Conservation (phyloP, 2,113 vertebrate species). For the Telmatochromis brichardi region DNA sequence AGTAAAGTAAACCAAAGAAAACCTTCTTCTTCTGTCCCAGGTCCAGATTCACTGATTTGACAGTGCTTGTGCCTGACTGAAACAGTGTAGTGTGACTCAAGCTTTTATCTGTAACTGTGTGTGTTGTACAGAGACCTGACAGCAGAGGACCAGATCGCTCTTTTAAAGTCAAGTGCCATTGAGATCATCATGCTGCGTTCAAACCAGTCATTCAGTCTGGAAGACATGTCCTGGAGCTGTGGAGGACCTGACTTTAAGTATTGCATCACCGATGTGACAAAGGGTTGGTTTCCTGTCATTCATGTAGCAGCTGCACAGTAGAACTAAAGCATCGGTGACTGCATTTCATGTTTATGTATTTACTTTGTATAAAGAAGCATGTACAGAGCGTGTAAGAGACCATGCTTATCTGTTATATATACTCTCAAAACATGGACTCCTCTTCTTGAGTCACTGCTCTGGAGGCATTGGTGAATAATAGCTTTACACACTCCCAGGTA, state of each 20-base stretch:
- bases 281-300: constrained; percentile 68
- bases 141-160: constrained; percentile 91
- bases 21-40: background rate
- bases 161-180: constrained; percentile 94
- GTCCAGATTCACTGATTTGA: background rate
- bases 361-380: background rate
- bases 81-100: background rate
- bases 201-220: constrained; percentile 90
- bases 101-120: background rate
- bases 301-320: background rate
- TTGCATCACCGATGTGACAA: constrained; percentile 81
- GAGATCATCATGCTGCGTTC: constrained; percentile 98
- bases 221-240: constrained; percentile 96
- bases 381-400: background rate
- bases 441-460: background rate
- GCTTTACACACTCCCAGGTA: background rate
- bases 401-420: background rate
- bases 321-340: background rate
- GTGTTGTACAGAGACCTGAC: constrained; percentile 77
- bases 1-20: background rate
- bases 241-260: constrained; percentile 89
- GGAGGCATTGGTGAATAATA: background rate
- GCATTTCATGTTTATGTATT: background rate
- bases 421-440: background rate
- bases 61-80: background rate